These are phyloP conservation scores for Acromyrmex charruanus DNA, from an alignment of 1,140 invertebrate species.

Conservation along the genomic window DNA sequence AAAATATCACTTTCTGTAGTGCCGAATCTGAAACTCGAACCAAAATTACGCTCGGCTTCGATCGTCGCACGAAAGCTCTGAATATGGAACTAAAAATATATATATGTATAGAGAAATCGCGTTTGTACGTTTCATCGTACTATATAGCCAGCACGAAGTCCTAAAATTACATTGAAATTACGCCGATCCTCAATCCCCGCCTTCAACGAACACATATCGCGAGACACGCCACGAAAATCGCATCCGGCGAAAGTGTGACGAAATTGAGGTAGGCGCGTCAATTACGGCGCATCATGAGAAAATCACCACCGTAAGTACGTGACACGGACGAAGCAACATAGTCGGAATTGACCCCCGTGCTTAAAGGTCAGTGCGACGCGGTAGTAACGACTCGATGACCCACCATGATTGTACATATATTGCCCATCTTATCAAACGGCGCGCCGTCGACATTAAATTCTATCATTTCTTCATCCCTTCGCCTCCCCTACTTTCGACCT, in stretches of 20 bases:
- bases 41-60: conserved; percentile 3
- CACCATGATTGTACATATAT: conserved; percentile 75
- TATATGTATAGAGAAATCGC: background rate
- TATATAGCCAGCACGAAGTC: background rate
- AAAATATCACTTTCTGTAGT: background rate
- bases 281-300: conserved; percentile 75
- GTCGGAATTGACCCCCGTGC: conserved; percentile 74
- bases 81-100: conserved; percentile 2
- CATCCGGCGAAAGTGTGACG: conserved; percentile 72
- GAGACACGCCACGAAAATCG: conserved; percentile 47
- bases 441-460: conserved; percentile 74
- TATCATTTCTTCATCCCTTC: conserved; percentile 62
- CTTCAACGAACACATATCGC: conserved; percentile 5
- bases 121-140: background rate
- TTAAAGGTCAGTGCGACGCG: conserved; percentile 75
- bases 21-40: background rate
- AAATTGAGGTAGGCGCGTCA: conserved; percentile 73
- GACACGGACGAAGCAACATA: conserved; percentile 63
- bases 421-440: conserved; percentile 76
- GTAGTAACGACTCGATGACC: conserved; percentile 75
- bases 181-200: background rate
- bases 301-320: conserved; percentile 72
- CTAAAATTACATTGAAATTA: conserved; percentile 14
- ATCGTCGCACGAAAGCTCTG: background rate
- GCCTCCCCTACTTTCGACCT: conserved; percentile 13